Conservation (phyloP, 1,140 invertebrate genomes). For the Trissolcus basalis region DNA sequence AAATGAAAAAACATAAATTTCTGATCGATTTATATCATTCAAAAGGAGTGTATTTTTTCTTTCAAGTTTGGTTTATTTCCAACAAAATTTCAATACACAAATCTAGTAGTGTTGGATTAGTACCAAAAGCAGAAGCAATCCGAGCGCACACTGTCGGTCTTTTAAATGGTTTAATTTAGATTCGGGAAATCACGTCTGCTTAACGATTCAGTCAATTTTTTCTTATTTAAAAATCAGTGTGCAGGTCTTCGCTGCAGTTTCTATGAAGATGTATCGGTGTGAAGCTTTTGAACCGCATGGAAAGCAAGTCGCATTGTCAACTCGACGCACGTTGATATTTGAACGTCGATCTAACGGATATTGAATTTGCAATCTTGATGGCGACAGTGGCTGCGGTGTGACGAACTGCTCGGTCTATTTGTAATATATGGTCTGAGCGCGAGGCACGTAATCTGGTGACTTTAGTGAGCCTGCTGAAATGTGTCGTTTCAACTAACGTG, state of each 20-base stretch:
- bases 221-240: slow-evolving; percentile 44
- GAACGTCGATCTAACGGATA: slow-evolving; percentile 65
- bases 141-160: slow-evolving; percentile 39
- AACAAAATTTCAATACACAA: too few relatives aligned
- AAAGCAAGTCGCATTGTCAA: slow-evolving; percentile 39
- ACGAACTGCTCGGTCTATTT: slow-evolving; percentile 67
- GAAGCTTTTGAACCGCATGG: slow-evolving; percentile 50
- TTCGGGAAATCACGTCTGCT: slow-evolving; percentile 46
- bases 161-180: slow-evolving; percentile 51
- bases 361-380: slow-evolving; percentile 71
- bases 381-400: slow-evolving; percentile 62
- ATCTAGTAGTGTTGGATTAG: slow-evolving; percentile 7
- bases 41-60: too few relatives aligned
- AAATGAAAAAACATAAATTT: too few relatives aligned
- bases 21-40: too few relatives aligned
- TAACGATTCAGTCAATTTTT: slow-evolving; percentile 42
- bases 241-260: slow-evolving; percentile 33
- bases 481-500: slow-evolving; percentile 73
- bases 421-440: slow-evolving; percentile 71
- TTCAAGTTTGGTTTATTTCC: too few relatives aligned
- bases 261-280: slow-evolving; percentile 39
- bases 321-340: slow-evolving; percentile 57
- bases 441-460: slow-evolving; percentile 68
- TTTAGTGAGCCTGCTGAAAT: slow-evolving; percentile 66
- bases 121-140: slow-evolving; percentile 9